Percentiles rank a stretch among this genome's conserved stretches.
phyloP scores from a whole-genome alignment of 2,113 vertebrate genomes.

The Rhinopomastus cyanomelas region DNA sequence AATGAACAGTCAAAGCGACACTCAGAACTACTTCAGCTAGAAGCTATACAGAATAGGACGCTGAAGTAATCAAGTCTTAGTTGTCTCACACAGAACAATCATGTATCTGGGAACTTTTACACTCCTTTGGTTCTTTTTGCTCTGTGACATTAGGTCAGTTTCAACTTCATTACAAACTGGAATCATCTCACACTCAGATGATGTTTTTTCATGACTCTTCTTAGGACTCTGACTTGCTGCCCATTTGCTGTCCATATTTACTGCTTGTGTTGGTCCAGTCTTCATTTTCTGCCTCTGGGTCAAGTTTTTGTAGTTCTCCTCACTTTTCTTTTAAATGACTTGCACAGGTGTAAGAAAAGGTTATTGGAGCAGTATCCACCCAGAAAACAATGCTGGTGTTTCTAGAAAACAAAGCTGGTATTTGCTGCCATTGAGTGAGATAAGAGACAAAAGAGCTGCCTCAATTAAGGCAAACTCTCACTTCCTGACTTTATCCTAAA shows the following conservation, averaged over 20 bases:
- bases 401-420: not conserved
- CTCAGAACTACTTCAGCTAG: not conserved
- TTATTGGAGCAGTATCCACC: not conserved
- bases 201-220: fast-evolving
- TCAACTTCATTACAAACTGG: not conserved
- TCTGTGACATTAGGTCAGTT: not conserved
- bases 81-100: not conserved
- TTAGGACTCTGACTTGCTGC: not conserved
- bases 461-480: not conserved
- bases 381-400: not conserved
- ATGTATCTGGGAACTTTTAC: not conserved
- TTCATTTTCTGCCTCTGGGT: not conserved
- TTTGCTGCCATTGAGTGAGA: not conserved
- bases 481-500: not conserved
- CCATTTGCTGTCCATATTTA: not conserved
- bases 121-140: not conserved
- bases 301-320: not conserved
- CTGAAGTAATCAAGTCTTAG: not conserved
- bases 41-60: not conserved
- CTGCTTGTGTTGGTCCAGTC: not conserved
- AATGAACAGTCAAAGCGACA: not conserved
- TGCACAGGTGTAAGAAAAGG: not conserved
- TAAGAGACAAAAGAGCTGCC: not conserved
- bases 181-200: too few relatives aligned
- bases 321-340: not conserved